phyloP scores from a whole-genome alignment of 2,797 vertebrate genomes.

The Halcyon badia region DNA sequence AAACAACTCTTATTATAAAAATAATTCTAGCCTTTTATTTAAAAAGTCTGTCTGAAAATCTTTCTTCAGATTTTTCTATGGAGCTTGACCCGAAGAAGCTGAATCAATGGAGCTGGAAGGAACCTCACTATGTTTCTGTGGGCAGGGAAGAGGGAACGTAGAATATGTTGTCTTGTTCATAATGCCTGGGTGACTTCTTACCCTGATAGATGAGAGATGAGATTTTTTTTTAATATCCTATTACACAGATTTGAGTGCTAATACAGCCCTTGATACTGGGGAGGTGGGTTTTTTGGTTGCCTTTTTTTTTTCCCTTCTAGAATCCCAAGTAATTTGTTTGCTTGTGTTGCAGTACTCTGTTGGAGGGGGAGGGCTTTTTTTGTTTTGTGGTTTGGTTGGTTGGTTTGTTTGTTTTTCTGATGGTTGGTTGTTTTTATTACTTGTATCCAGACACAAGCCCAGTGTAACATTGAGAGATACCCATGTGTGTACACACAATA shows the following conservation, averaged over 20 bases:
- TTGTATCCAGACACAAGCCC: background rate
- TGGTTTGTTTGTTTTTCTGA: background rate
- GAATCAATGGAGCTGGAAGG: background rate
- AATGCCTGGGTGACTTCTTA: background rate
- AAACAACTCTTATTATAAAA: background rate
- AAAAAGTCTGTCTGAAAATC: background rate
- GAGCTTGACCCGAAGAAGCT: background rate
- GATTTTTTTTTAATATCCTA: background rate
- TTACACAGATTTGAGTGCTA: background rate
- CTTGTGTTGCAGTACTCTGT: background rate
- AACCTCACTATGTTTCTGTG: background rate
- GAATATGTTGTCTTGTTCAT: background rate
- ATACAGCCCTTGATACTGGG: background rate
- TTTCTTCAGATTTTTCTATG: background rate
- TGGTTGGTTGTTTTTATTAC: background rate
- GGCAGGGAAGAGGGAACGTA: background rate
- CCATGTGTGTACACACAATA: rapidly evolving
- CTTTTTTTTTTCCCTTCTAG: background rate
- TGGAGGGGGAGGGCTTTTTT: background rate
- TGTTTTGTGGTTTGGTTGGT: rapidly evolving
- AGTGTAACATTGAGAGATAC: background rate
- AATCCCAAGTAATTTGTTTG: background rate
- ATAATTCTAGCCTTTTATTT: background rate
- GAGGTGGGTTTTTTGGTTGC: background rate
- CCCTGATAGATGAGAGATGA: background rate